phyloP scores from a whole-genome alignment of 2,888 invertebrate genomes.

The Caradrina clavipalpis region DNA sequence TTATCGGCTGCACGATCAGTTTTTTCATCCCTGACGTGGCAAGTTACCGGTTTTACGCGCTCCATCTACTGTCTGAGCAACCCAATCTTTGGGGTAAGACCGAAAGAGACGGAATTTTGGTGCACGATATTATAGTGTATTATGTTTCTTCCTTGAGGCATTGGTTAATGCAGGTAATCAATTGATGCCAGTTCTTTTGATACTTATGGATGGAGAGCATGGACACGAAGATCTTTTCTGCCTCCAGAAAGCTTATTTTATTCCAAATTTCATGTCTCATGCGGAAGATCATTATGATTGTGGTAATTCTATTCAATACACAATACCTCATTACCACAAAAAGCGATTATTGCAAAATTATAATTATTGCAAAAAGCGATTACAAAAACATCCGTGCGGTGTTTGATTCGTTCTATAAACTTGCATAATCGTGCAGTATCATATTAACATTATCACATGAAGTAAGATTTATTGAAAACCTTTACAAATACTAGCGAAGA shows the following conservation, averaged over 20 bases:
- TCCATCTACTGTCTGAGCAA: conserved; percentile 33
- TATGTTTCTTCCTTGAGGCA: not conserved
- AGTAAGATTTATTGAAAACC: conserved; percentile 44
- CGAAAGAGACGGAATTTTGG: conserved; percentile 15
- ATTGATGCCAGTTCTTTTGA: not conserved
- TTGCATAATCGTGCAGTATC: conserved; percentile 42
- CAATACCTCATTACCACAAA: conserved; percentile 17
- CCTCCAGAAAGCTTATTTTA: not conserved
- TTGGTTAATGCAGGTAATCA: not conserved
- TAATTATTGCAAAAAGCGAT: conserved; percentile 32
- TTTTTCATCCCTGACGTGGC: conserved; percentile 58
- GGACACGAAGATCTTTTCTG: not conserved
- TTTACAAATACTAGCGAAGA: conserved; percentile 50
- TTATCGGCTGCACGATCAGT: conserved; percentile 56
- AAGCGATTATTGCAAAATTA: conserved; percentile 5
- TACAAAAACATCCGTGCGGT: conserved; percentile 16
- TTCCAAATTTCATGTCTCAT: not conserved
- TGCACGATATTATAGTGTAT: not conserved
- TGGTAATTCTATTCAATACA: not conserved
- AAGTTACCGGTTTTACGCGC: conserved; percentile 56
- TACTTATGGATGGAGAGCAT: too few relatives aligned
- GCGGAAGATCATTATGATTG: conserved; percentile 3
- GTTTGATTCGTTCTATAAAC: conserved; percentile 27
- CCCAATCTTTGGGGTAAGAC: conserved; percentile 34
- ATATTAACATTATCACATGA: conserved; percentile 26